These are phyloP conservation scores for Globia sparganii DNA, from an alignment of 2,888 invertebrate species.

Conservation along the genomic window DNA sequence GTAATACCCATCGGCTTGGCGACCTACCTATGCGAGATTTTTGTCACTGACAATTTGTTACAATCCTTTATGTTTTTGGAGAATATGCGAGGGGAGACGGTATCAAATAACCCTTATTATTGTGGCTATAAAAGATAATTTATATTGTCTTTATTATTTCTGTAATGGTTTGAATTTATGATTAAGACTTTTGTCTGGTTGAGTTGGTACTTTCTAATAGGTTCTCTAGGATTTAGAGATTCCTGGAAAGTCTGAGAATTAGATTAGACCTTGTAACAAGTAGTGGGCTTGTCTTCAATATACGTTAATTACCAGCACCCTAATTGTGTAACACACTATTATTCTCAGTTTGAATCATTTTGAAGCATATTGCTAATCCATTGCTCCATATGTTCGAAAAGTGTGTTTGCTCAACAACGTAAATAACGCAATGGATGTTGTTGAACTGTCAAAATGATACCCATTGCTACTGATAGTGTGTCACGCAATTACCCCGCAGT, in stretches of 20 bases:
- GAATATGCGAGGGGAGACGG: slow-evolving; percentile 36
- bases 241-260: not conserved
- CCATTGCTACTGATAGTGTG: too few relatives aligned
- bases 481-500: too few relatives aligned
- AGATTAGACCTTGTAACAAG: not conserved
- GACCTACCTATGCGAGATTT: slow-evolving; percentile 51
- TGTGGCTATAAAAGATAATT: slow-evolving; percentile 30
- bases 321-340: too few relatives aligned
- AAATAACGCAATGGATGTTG: too few relatives aligned
- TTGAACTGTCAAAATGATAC: too few relatives aligned
- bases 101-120: slow-evolving; percentile 55
- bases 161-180: slow-evolving; percentile 2
- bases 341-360: too few relatives aligned
- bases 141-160: slow-evolving; percentile 32
- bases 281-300: not conserved
- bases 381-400: too few relatives aligned
- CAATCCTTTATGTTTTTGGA: slow-evolving; percentile 35
- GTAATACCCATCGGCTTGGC: slow-evolving; percentile 53
- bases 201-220: not conserved
- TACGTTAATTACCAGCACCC: not conserved
- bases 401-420: too few relatives aligned
- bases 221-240: not conserved
- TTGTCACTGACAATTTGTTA: slow-evolving; percentile 60
- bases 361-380: too few relatives aligned
- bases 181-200: not conserved